Evolutionary conservation across 2,113 vertebrate genomes (phyloP), one percentile per base, ranked within the genome.

Genomic region (Percopsis transmontana): DNA sequence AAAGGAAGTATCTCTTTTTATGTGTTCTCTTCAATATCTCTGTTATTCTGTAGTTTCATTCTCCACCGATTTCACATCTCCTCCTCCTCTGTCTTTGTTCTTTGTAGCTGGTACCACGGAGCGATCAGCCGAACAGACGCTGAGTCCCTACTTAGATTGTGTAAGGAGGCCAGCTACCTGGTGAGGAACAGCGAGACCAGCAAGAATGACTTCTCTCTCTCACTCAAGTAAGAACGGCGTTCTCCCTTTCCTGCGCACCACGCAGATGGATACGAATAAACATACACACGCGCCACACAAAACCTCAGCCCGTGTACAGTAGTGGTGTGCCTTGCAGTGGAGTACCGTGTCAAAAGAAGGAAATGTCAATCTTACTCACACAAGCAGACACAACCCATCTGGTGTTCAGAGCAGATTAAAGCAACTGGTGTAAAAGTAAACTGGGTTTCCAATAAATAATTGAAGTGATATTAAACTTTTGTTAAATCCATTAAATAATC

Each of bases 101-200:
- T 3, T 33, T 68, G 71, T 80, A 99, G 97, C 88, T 99, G 97
- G 97, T 99, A 98, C 91, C 97, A 99, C 0, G 97, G 97, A 70
- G 94, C 97, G 55, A 97, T 99, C 93, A 98, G 97, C 81, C 90
- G 97, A 65, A 97, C 95, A 0, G 97, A 97, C 0, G 97, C 97
- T 0, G 97, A 99, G 91, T 94, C 93, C 38, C 91, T 99, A 81
- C 93, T 99, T 81, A 85, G 96, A 80, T 85, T 99, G 77, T 99
- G 97, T 90, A 97, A 97, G 84, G 97, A 99, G 83, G 95, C 97
- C 85, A 99, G 97, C 81, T 99, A 99, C 90, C 88, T 99, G 87
- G 97, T 99, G 79, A 94, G 97, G 78, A 97, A 99, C 94, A 98
- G 97, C 1, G 96, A 99, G 90, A 99, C 95, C 91, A 96, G 94